Evolutionary conservation across 2,113 vertebrate species (phyloP).

Genomic region (Phalacrocorax carbo): DNA sequence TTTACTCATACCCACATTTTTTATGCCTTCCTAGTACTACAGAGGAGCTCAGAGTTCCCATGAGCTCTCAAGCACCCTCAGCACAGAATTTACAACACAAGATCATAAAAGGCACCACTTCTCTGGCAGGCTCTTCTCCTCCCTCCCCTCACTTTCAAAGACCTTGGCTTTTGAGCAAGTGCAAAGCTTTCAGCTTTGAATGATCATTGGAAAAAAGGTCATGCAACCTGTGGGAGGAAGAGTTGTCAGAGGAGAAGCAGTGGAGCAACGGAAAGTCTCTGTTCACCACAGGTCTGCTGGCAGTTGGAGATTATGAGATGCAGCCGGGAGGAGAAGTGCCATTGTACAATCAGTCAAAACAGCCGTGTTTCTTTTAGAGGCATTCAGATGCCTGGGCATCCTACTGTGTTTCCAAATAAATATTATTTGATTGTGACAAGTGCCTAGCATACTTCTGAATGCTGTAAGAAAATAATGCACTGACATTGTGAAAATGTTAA

Average conservation of each 20-base stretch:
- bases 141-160: background rate
- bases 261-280: background rate
- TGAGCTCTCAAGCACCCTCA: background rate
- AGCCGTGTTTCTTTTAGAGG: conserved; percentile 15
- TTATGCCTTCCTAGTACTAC: background rate
- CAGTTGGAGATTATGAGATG: background rate
- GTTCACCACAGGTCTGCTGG: conserved; percentile 11
- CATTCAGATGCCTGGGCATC: conserved; percentile 5
- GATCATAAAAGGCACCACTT: background rate
- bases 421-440: conserved; percentile 32
- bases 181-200: background rate
- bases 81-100: background rate
- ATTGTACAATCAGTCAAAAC: conserved; percentile 46
- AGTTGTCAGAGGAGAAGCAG: background rate
- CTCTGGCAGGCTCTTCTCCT: background rate
- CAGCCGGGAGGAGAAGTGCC: conserved; percentile 38
- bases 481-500: background rate
- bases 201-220: background rate
- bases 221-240: background rate
- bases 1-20: background rate
- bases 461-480: conserved; percentile 12
- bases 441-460: conserved; percentile 1
- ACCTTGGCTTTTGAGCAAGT: background rate
- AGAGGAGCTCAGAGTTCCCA: background rate
- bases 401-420: conserved; percentile 28